Conservation (phyloP, 2,888 invertebrate species). For the Drosophila leonis region DNA sequence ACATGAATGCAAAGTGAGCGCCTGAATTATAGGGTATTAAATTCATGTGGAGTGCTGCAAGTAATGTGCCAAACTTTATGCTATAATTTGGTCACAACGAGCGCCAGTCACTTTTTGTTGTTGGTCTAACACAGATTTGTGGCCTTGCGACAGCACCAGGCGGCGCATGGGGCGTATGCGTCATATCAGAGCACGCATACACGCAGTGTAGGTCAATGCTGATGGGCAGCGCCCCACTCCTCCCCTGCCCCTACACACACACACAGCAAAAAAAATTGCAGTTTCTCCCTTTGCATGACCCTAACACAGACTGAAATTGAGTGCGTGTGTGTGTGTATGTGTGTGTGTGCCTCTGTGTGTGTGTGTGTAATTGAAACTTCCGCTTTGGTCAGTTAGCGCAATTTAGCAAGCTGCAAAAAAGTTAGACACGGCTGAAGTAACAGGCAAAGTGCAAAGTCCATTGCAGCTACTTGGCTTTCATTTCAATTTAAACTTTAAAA, state of each 20-base stretch:
- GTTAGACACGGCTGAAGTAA: conserved; percentile 78
- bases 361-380: conserved; percentile 75
- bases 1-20: conserved; percentile 53
- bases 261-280: conserved; percentile 26
- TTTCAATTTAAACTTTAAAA: conserved; percentile 77
- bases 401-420: conserved; percentile 80
- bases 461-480: conserved; percentile 79
- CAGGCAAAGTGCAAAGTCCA: conserved; percentile 79
- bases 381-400: conserved; percentile 81
- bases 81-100: conserved; percentile 68
- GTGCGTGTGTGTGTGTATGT: conserved; percentile 7
- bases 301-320: conserved; percentile 21
- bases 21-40: conserved; percentile 62
- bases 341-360: conserved; percentile 35
- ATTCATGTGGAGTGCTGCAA: conserved; percentile 60
- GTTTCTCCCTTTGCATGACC: conserved; percentile 31
- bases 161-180: conserved; percentile 68
- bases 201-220: conserved; percentile 76
- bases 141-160: conserved; percentile 62
- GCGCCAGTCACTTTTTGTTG: conserved; percentile 29
- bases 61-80: conserved; percentile 75
- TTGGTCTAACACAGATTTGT: conserved; percentile 71
- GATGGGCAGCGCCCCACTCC: conserved; percentile 25
- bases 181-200: conserved; percentile 72
- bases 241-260: neutral